Percentiles rank a stretch among this genome's conserved stretches.
Conservation (phyloP, 2,113 vertebrate species). For the Ictalurus furcatus region DNA sequence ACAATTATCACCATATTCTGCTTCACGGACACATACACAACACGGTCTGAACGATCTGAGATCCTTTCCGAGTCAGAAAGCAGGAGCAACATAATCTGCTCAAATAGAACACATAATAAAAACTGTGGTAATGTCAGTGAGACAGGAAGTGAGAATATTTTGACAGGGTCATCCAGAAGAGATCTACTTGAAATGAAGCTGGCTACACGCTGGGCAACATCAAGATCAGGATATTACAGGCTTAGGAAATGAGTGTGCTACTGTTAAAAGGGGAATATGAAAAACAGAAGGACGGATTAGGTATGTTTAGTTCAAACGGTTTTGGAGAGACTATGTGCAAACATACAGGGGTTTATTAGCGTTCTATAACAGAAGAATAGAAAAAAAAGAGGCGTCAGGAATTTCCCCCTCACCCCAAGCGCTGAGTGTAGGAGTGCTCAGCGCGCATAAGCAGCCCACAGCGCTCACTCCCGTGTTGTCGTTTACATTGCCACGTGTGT, state of each 20-base stretch:
- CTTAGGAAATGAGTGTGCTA: not conserved
- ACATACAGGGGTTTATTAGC: too few species aligned
- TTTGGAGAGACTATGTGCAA: too few species aligned
- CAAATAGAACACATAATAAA: not conserved
- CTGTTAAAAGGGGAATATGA: not conserved
- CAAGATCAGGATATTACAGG: not conserved
- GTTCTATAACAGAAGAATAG: too few species aligned
- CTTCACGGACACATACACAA: constrained; percentile 37
- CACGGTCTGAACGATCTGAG: not conserved
- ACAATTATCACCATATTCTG: constrained; percentile 73
- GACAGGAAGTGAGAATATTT: not conserved
- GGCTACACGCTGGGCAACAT: constrained; percentile 1
- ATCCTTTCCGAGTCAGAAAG: not conserved
- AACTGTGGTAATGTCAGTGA: not conserved
- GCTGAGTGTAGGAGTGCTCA: too few species aligned
- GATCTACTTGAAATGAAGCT: not conserved
- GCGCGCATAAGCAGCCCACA: too few species aligned
- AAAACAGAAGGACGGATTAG: not conserved
- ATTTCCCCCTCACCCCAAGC: too few species aligned
- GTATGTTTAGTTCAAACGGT: too few species aligned
- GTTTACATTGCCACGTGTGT: too few species aligned
- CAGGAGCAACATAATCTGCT: not conserved
- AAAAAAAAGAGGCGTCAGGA: too few species aligned
- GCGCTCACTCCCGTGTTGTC: too few species aligned
- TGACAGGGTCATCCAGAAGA: not conserved